Conservation (phyloP, 1,140 invertebrate genomes). For the Reticulitermes speratus region DNA sequence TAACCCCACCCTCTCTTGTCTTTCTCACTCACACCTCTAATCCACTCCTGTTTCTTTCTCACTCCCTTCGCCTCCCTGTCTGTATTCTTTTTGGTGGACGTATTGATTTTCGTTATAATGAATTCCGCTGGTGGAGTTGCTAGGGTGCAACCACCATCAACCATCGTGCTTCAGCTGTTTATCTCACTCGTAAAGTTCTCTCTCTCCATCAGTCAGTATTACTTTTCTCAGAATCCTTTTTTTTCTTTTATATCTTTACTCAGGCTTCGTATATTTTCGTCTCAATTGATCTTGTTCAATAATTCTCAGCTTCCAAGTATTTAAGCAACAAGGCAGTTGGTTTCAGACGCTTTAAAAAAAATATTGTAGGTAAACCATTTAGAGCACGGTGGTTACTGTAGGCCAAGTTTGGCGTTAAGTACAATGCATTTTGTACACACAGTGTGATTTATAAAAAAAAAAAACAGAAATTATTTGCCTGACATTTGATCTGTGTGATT, state of each 20-base stretch:
- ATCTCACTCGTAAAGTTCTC: slow-evolving; percentile 1
- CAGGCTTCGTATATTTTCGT: not conserved
- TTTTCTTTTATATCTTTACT: not conserved
- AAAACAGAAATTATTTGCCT: too few species aligned
- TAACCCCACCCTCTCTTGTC: not conserved
- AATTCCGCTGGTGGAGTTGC: slow-evolving; percentile 3
- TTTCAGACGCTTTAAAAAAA: not conserved
- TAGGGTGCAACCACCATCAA: slow-evolving; percentile 3
- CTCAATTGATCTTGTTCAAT: not conserved
- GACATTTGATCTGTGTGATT: too few species aligned
- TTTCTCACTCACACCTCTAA: slow-evolving; percentile 14
- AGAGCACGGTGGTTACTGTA: too few species aligned
- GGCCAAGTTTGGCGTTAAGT: too few species aligned
- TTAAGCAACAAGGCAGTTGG: not conserved
- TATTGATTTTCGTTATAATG: slow-evolving; percentile 19
- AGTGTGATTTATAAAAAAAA: too few species aligned
- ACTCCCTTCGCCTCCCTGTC: not conserved
- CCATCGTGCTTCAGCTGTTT: not conserved
- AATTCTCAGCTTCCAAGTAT: not conserved
- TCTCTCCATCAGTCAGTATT: not conserved
- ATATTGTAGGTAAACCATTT: too few species aligned
- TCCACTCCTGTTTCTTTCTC: not conserved
- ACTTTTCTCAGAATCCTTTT: not conserved
- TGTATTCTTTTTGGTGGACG: slow-evolving; percentile 18
- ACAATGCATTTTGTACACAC: too few species aligned